These are phyloP conservation scores for Lepas anatifera DNA, from an alignment of 2,888 invertebrate genomes.

Conservation along the genomic window DNA sequence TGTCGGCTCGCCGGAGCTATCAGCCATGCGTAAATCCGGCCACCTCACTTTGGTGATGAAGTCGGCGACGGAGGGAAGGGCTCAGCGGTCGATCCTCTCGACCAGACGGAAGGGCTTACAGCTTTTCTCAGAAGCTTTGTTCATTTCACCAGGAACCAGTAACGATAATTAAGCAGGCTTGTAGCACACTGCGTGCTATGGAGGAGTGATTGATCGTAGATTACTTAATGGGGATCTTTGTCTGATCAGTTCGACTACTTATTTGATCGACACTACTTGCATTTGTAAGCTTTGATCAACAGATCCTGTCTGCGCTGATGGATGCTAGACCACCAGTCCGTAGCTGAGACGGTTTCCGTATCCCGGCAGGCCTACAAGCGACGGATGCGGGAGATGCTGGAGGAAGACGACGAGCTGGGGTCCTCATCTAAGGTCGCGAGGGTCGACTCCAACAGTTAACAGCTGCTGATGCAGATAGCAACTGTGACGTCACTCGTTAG, in stretches of 20 bases:
- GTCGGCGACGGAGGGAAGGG: no score
- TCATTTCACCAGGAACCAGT: no score
- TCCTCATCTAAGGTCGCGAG: background rate
- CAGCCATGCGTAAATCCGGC: no score
- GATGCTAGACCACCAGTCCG: background rate
- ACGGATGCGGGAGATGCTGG: constrained; percentile 59
- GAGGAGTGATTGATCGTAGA: no score
- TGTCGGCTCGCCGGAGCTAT: no score
- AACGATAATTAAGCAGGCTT: no score
- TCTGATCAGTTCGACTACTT: background rate
- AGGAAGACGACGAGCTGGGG: constrained; percentile 42
- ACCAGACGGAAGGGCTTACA: no score
- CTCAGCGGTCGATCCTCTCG: no score
- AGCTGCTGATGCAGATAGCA: background rate
- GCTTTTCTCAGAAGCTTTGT: no score
- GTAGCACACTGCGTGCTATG: no score
- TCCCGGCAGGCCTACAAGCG: constrained; percentile 56
- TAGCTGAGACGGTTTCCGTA: background rate
- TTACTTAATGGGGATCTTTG: constrained; percentile 27
- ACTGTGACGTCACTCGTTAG: no score
- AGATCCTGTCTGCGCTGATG: background rate
- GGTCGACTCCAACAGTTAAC: background rate
- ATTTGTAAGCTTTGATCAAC: background rate
- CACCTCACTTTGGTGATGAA: no score
- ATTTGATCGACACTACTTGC: background rate